phyloP scores from a whole-genome alignment of 2,888 invertebrate species.

The Apodemia zela region DNA sequence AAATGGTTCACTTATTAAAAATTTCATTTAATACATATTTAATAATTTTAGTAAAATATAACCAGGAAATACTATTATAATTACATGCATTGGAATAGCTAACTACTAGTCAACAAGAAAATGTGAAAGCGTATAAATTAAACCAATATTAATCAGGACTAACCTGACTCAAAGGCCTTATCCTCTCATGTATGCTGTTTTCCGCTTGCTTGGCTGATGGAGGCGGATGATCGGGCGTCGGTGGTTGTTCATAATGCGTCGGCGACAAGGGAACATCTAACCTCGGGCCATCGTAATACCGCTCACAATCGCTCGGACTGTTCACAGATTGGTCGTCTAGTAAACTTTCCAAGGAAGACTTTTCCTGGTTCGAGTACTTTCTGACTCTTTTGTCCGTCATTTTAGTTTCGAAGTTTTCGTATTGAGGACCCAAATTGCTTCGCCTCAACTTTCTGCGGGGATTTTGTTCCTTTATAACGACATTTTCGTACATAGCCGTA shows the following conservation, averaged over 20 bases:
- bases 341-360: constrained; percentile 81
- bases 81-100: background rate
- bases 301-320: constrained; percentile 71
- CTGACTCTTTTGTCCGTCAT: constrained; percentile 59
- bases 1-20: too few species aligned
- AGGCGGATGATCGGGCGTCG: constrained; percentile 96
- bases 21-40: too few species aligned
- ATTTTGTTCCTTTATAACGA: constrained; percentile 85
- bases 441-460: constrained; percentile 85
- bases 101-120: background rate
- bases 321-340: constrained; percentile 80
- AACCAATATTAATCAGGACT: constrained; percentile 61
- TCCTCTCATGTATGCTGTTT: constrained; percentile 92
- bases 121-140: background rate
- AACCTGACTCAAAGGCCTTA: constrained; percentile 94
- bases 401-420: constrained; percentile 82
- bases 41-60: too few species aligned
- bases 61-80: background rate
- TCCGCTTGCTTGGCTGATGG: constrained; percentile 94
- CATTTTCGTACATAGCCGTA: constrained; percentile 86
- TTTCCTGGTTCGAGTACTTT: constrained; percentile 75
- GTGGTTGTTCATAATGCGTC: constrained; percentile 94
- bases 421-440: constrained; percentile 77
- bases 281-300: constrained; percentile 62
- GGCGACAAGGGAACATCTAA: constrained; percentile 88